A percentile compares a stretch with the other conserved stretches of the same genome.
Conservation (phyloP, 1,140 invertebrate species). For the Magallana gigas region DNA sequence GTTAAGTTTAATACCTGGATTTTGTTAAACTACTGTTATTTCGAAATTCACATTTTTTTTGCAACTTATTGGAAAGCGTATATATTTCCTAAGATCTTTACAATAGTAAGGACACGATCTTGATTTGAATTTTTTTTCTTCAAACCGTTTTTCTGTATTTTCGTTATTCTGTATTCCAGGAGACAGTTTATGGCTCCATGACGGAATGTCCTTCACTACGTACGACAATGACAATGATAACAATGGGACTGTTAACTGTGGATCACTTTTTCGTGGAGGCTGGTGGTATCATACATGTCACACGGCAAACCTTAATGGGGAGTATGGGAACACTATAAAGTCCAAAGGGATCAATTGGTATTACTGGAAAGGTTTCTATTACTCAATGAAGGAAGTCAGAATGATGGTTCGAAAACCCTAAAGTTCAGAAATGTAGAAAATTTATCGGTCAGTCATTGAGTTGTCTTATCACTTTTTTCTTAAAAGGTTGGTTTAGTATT, state of each 20-base stretch:
- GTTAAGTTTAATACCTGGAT: too few species aligned
- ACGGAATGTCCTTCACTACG: not conserved
- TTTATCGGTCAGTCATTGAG: too few species aligned
- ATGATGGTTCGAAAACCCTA: not conserved
- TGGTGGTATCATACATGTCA: not conserved
- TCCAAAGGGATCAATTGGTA: not conserved
- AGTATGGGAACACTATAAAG: not conserved
- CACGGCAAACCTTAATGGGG: not conserved
- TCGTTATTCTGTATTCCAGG: not conserved
- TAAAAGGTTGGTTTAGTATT: too few species aligned
- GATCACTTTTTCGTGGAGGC: not conserved
- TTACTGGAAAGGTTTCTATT: not conserved
- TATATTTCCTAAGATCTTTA: too few species aligned
- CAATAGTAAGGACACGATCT: too few species aligned
- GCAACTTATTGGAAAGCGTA: too few species aligned
- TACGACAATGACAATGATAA: not conserved
- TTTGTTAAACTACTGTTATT: too few species aligned
- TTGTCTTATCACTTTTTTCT: too few species aligned
- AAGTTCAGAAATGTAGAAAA: too few species aligned
- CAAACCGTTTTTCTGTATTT: too few species aligned
- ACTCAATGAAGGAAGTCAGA: conserved; percentile 5
- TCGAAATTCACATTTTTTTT: too few species aligned
- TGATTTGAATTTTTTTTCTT: too few species aligned
- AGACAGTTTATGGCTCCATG: not conserved
- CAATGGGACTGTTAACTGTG: not conserved